Percentiles rank a stretch among this genome's conserved stretches.
Evolutionary conservation across 2,888 invertebrate genomes (phyloP).

Genomic region (Megamerina dolium): DNA sequence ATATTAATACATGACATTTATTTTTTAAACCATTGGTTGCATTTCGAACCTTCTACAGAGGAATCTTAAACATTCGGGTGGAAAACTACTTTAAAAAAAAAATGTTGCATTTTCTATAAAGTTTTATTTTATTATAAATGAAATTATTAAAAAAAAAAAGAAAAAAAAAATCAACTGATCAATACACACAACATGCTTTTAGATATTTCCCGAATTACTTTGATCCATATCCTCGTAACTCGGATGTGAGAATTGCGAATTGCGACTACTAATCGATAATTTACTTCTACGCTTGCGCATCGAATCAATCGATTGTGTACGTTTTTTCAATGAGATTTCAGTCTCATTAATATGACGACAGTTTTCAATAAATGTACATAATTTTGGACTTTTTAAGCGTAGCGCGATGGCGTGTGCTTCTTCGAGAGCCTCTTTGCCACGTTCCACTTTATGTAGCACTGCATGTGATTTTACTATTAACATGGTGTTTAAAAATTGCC

Average conservation of each 20-base stretch:
- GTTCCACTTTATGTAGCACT: conserved; percentile 36
- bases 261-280: conserved; percentile 17
- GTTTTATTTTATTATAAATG: too few relatives aligned
- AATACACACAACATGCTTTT: not conserved
- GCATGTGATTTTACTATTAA: conserved; percentile 37
- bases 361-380: conserved; percentile 32
- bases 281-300: conserved; percentile 22
- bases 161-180: too few relatives aligned
- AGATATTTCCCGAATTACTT: not conserved
- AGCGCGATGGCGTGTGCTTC: conserved; percentile 29
- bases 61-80: too few relatives aligned
- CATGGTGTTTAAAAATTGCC: conserved; percentile 36
- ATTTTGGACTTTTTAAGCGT: conserved; percentile 25
- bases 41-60: too few relatives aligned
- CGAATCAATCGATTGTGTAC: conserved; percentile 25
- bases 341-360: conserved; percentile 35
- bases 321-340: conserved; percentile 32
- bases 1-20: too few relatives aligned
- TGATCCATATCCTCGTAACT: not conserved
- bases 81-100: too few relatives aligned
- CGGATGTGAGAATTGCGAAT: conserved; percentile 9
- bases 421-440: conserved; percentile 32
- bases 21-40: too few relatives aligned
- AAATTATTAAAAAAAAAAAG: too few relatives aligned
- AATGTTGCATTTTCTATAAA: too few relatives aligned